Evolutionary conservation across 2,888 invertebrate species (phyloP).

Genomic region (Trachelus troglodyta): DNA sequence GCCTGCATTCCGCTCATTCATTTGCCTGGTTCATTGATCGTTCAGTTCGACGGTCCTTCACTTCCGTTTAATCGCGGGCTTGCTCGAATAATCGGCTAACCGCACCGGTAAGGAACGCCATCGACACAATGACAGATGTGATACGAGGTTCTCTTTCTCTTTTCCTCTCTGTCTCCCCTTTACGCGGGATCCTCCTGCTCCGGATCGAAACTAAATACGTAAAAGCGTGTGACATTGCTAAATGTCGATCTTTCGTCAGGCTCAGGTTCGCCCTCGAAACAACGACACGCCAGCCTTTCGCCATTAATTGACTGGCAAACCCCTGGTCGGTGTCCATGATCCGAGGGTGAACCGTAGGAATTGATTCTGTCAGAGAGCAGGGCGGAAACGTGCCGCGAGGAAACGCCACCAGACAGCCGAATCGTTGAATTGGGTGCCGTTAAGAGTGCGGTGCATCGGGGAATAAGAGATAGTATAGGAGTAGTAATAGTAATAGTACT

Average conservation of each 20-base stretch:
- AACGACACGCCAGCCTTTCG: neutral
- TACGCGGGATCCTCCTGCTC: neutral
- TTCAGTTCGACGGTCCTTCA: slow-evolving; percentile 24
- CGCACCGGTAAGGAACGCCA: neutral
- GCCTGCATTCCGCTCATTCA: slow-evolving; percentile 86
- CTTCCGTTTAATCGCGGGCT: slow-evolving; percentile 14
- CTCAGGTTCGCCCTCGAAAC: neutral
- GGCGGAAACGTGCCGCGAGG: neutral
- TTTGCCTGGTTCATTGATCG: slow-evolving; percentile 54
- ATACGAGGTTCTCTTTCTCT: neutral
- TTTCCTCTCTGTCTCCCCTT: neutral
- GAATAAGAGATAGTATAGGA: slow-evolving; percentile 13
- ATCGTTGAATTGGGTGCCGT: slow-evolving; percentile 32
- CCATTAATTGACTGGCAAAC: neutral
- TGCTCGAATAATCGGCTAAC: neutral
- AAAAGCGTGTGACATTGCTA: neutral
- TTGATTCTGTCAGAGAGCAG: neutral
- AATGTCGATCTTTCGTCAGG: neutral
- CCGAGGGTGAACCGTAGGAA: neutral
- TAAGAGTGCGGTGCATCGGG: slow-evolving; percentile 45
- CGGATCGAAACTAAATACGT: neutral
- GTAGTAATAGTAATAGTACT: slow-evolving; percentile 9
- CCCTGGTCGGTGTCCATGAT: neutral
- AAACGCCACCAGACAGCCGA: slow-evolving; percentile 55
- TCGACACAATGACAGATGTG: neutral